phyloP scores from a whole-genome alignment of 2,113 vertebrate species.

The Coptodon bakossiorum region DNA sequence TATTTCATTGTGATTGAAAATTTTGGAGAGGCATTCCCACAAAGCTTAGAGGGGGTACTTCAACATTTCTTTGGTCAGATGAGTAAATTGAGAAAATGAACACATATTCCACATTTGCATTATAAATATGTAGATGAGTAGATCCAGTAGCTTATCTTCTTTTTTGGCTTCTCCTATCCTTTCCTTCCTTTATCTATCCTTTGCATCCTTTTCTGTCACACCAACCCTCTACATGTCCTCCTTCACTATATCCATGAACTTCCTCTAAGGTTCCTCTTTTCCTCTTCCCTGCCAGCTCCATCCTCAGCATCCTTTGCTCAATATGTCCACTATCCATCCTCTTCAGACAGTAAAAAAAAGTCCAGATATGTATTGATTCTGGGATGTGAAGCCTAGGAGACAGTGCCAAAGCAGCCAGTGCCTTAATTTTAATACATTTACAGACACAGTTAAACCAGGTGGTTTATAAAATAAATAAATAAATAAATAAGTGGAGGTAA shows the following conservation, averaged over 20 bases:
- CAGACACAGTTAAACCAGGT: neutral
- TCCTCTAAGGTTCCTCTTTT: neutral
- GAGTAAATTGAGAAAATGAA: neutral
- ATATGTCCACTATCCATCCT: neutral
- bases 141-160: neutral
- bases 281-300: neutral
- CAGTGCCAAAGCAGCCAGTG: neutral
- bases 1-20: neutral
- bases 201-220: neutral
- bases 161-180: neutral
- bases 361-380: neutral
- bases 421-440: neutral
- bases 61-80: neutral
- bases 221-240: neutral
- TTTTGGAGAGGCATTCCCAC: neutral
- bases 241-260: neutral
- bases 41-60: neutral
- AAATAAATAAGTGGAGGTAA: neutral
- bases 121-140: neutral
- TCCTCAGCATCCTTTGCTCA: neutral
- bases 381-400: neutral
- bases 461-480: neutral
- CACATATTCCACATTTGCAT: neutral
- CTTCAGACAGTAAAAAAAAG: neutral
- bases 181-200: neutral